Conservation (phyloP, 1,140 invertebrate species). For the Hycleus phaleratus region DNA sequence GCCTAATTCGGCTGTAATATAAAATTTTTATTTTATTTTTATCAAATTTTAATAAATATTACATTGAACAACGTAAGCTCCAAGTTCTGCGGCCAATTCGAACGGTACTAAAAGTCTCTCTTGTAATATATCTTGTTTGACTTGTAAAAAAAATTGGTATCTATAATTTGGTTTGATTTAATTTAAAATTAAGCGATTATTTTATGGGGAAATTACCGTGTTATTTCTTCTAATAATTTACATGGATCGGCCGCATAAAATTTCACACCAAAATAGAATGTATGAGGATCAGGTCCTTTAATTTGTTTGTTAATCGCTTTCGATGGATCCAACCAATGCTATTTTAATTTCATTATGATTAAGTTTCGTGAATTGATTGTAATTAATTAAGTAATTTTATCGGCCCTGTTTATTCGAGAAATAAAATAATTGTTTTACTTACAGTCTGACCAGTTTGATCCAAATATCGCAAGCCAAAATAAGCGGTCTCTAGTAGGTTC, state of each 20-base stretch:
- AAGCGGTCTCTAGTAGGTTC: slow-evolving; percentile 85
- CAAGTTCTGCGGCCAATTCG: slow-evolving; percentile 84
- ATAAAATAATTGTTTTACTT: slow-evolving; percentile 37
- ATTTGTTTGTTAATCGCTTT: slow-evolving; percentile 78
- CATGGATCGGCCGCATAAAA: slow-evolving; percentile 98
- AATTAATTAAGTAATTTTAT: background rate
- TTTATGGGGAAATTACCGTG: slow-evolving; percentile 55
- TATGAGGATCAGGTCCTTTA: slow-evolving; percentile 67
- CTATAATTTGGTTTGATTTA: slow-evolving; percentile 47
- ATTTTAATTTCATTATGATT: slow-evolving; percentile 33
- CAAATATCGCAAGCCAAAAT: slow-evolving; percentile 84
- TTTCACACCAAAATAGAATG: slow-evolving; percentile 95
- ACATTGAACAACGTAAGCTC: slow-evolving; percentile 94
- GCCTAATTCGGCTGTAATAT: slow-evolving; percentile 85
- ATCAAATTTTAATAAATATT: slow-evolving; percentile 42
- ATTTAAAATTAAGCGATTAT: background rate
- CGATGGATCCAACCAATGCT: slow-evolving; percentile 86
- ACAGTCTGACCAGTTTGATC: slow-evolving; percentile 84
- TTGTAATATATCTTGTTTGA: slow-evolving; percentile 90
- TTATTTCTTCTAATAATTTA: slow-evolving; percentile 91
- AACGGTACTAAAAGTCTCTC: slow-evolving; percentile 81
- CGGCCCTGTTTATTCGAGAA: too few relatives aligned
- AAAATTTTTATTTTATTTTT: slow-evolving; percentile 17
- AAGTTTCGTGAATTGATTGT: background rate
- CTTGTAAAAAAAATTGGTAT: slow-evolving; percentile 93